Evolutionary conservation across 2,113 vertebrate species (phyloP).

Genomic region (Cricetomys ansorgei): DNA sequence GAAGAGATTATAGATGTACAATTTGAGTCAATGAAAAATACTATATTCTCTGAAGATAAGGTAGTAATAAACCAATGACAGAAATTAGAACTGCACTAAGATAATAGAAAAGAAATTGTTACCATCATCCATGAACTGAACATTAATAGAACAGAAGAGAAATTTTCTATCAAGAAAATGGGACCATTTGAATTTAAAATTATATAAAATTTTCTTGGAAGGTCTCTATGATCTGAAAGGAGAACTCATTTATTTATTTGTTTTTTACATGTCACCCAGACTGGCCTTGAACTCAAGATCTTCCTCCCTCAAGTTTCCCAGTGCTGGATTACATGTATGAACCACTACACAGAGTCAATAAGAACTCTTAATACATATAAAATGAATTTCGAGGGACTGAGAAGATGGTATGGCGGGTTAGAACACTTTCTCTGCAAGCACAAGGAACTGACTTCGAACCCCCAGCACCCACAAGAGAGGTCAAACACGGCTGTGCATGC

Average conservation of each 20-base stretch:
- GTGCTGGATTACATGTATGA: neutral
- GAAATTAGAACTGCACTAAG: neutral
- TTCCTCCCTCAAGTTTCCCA: neutral
- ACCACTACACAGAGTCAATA: neutral
- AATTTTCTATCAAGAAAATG: conserved; percentile 42
- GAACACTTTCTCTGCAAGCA: neutral
- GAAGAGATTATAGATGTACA: conserved; percentile 1
- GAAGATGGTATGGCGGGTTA: neutral
- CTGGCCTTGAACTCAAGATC: neutral
- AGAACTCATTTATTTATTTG: neutral
- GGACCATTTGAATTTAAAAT: conserved; percentile 6
- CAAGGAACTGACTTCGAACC: neutral
- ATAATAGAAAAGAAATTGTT: conserved; percentile 40
- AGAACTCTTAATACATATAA: conserved; percentile 15
- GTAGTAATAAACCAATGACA: conserved; percentile 25
- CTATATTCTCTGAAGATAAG: conserved; percentile 45
- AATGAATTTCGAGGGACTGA: conserved; percentile 31
- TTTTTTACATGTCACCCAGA: neutral
- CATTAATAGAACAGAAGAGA: conserved; percentile 25
- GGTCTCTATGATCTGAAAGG: conserved; percentile 27
- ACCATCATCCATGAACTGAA: conserved; percentile 28
- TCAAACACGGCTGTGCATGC: neutral
- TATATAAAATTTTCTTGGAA: conserved; percentile 47
- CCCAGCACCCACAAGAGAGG: too few species aligned
- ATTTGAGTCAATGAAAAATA: conserved; percentile 42